Conservation (phyloP, 2,888 invertebrate species). For the Drosophila barbarae region DNA sequence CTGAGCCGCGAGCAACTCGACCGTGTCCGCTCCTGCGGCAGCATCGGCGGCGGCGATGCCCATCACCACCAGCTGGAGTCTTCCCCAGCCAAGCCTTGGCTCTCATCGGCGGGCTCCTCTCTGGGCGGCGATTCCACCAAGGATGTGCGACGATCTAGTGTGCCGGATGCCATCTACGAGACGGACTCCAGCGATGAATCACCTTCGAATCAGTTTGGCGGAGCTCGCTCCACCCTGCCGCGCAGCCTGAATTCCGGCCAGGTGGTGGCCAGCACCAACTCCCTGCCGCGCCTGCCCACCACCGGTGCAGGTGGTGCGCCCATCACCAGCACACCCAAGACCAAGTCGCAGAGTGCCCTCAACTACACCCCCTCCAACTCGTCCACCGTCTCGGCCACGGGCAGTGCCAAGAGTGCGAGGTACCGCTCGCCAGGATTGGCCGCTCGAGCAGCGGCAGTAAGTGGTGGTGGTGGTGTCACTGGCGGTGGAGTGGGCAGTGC, state of each 20-base stretch:
- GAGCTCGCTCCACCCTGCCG: slow-evolving; percentile 83
- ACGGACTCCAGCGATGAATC: slow-evolving; percentile 75
- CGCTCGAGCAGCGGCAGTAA: slow-evolving; percentile 80
- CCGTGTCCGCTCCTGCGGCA: slow-evolving; percentile 89
- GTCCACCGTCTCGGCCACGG: slow-evolving; percentile 79
- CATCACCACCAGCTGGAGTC: slow-evolving; percentile 76
- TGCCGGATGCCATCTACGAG: slow-evolving; percentile 81
- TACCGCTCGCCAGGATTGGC: slow-evolving; percentile 88
- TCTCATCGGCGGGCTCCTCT: slow-evolving; percentile 63
- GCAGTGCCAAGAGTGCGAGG: slow-evolving; percentile 90
- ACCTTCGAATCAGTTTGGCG: slow-evolving; percentile 79
- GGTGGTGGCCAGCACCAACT: slow-evolving; percentile 84
- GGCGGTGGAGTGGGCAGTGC: not conserved
- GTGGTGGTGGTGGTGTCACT: not conserved
- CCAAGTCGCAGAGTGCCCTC: slow-evolving; percentile 84
- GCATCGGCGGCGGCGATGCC: slow-evolving; percentile 85
- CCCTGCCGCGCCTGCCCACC: slow-evolving; percentile 87
- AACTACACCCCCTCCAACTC: slow-evolving; percentile 59
- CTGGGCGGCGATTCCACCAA: slow-evolving; percentile 63
- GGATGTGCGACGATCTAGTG: slow-evolving; percentile 81
- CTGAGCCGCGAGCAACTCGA: slow-evolving; percentile 88
- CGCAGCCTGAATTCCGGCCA: slow-evolving; percentile 82
- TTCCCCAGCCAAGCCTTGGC: slow-evolving; percentile 78
- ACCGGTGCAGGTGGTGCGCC: slow-evolving; percentile 67
- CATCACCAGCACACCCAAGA: slow-evolving; percentile 79